phyloP scores from a whole-genome alignment of 2,888 invertebrate genomes.

The Cephus pulcher region DNA sequence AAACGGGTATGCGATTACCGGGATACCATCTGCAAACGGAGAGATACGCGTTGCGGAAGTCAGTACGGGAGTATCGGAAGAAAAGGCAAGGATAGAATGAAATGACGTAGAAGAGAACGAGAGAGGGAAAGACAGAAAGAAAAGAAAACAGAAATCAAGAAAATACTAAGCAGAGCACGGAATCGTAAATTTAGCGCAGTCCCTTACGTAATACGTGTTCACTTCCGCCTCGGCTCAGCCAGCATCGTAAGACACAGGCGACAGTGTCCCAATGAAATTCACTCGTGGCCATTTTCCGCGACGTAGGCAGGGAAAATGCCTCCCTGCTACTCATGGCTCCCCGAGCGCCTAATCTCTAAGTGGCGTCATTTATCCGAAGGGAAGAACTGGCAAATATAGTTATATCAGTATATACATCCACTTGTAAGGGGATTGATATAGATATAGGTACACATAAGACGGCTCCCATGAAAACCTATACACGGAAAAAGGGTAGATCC shows the following conservation, averaged over 20 bases:
- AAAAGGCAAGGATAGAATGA: background rate
- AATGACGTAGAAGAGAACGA: background rate
- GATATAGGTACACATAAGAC: slow-evolving; percentile 27
- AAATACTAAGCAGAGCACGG: background rate
- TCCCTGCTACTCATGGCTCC: slow-evolving; percentile 36
- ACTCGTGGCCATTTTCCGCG: slow-evolving; percentile 36
- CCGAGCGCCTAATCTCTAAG: slow-evolving; percentile 54
- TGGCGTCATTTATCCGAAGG: slow-evolving; percentile 52
- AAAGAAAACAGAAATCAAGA: background rate
- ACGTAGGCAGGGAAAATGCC: slow-evolving; percentile 39
- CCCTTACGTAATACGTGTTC: background rate
- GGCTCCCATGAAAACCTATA: slow-evolving; percentile 12
- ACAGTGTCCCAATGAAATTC: background rate
- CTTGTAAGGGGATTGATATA: background rate
- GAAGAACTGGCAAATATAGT: slow-evolving; percentile 37
- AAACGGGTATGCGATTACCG: background rate
- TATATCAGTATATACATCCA: background rate
- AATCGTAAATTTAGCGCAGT: background rate
- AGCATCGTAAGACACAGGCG: background rate
- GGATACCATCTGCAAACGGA: background rate
- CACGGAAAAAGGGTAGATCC: background rate
- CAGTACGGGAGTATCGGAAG: background rate
- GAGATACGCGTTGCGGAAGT: background rate
- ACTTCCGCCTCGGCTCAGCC: background rate
- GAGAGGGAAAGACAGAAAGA: background rate